Evolutionary conservation across 2,888 invertebrate species (phyloP).

Genomic region (Drosophila ustulata): DNA sequence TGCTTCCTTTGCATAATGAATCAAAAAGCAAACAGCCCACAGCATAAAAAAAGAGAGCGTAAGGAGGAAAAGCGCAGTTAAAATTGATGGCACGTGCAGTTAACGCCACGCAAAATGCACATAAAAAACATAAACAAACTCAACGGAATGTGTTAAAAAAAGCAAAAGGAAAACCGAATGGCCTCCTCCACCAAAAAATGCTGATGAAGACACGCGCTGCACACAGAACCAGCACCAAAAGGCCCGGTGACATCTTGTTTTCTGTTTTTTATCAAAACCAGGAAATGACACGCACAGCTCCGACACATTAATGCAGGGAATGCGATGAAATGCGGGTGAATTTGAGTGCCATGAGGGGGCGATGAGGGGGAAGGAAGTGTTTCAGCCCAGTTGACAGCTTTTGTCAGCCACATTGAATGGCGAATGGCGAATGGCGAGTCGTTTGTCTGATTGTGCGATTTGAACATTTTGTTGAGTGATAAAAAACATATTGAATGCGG

Average conservation of each 20-base stretch:
- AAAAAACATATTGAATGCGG: not conserved
- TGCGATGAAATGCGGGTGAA: constrained; percentile 33
- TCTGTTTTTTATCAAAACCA: constrained; percentile 42
- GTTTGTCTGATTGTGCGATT: constrained; percentile 24
- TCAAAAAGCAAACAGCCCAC: constrained; percentile 31
- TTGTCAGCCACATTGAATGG: constrained; percentile 24
- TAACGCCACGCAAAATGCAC: constrained; percentile 74
- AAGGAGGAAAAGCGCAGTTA: constrained; percentile 65
- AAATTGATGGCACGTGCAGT: constrained; percentile 76
- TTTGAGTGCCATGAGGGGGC: not conserved
- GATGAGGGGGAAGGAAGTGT: not conserved
- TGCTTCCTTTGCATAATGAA: constrained; percentile 51
- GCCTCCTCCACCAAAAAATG: constrained; percentile 39
- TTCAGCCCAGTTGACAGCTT: constrained; percentile 26
- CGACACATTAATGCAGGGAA: constrained; percentile 30
- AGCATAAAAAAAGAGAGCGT: constrained; percentile 36
- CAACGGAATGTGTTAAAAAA: constrained; percentile 55
- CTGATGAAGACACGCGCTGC: constrained; percentile 61
- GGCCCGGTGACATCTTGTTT: constrained; percentile 47
- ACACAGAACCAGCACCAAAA: constrained; percentile 38
- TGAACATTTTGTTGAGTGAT: constrained; percentile 17
- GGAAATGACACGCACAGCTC: constrained; percentile 66
- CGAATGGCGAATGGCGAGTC: constrained; percentile 12
- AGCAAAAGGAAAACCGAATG: constrained; percentile 27
- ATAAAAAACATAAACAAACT: constrained; percentile 63